Evolutionary conservation across 1,140 invertebrate genomes (phyloP).

Genomic region (Sipha flava): DNA sequence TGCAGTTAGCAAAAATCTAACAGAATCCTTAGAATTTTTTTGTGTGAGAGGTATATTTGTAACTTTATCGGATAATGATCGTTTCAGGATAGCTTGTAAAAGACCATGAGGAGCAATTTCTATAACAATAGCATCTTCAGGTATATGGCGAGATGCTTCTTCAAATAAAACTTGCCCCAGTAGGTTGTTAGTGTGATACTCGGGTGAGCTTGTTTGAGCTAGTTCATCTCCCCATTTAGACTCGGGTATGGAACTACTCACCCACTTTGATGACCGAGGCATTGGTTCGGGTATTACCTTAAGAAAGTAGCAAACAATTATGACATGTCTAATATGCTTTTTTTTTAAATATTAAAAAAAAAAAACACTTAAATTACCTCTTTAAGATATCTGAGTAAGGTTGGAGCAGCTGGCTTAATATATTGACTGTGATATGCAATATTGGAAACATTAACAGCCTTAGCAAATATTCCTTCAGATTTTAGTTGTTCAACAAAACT

Average conservation of each 20-base stretch:
- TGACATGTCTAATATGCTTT: background rate
- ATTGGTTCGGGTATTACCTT: constrained; percentile 50
- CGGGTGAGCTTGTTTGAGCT: constrained; percentile 52
- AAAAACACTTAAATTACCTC: constrained; percentile 54
- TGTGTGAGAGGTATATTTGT: constrained; percentile 54
- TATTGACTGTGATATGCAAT: constrained; percentile 71
- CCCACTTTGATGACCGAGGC: constrained; percentile 50
- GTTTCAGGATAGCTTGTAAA: constrained; percentile 53
- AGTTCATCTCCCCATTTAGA: constrained; percentile 41
- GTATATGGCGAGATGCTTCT: constrained; percentile 51
- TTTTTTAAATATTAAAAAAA: too few relatives aligned
- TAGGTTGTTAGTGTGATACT: constrained; percentile 62
- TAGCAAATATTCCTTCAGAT: constrained; percentile 66
- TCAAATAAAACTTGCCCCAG: constrained; percentile 52
- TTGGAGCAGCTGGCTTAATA: constrained; percentile 62
- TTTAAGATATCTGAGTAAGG: constrained; percentile 60
- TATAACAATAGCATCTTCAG: constrained; percentile 51
- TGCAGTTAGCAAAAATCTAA: constrained; percentile 46
- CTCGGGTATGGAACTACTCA: constrained; percentile 55
- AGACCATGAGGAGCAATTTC: constrained; percentile 55
- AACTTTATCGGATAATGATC: constrained; percentile 47
- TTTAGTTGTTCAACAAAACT: constrained; percentile 46
- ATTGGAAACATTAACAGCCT: constrained; percentile 58
- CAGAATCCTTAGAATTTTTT: constrained; percentile 45
- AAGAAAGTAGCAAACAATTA: background rate